Percentiles rank a stretch among this genome's conserved stretches.
These are phyloP conservation scores for Gallinago nigripennis DNA, from an alignment of 2,797 vertebrate species.

Conservation along the genomic window DNA sequence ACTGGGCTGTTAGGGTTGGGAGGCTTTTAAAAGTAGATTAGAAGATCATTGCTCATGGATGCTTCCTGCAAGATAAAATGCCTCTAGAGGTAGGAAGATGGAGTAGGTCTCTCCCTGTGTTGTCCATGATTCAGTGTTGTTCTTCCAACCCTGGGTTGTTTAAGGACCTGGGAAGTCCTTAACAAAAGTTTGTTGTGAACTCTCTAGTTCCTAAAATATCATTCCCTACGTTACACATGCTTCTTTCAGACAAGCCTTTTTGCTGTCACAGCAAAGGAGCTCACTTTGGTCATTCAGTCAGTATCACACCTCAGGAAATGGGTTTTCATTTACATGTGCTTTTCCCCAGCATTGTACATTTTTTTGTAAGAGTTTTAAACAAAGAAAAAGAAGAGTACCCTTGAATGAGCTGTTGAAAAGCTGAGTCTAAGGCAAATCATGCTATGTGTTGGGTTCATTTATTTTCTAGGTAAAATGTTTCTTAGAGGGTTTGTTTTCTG, in stretches of 20 bases:
- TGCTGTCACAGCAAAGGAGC: neutral
- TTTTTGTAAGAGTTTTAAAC: neutral
- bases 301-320: neutral
- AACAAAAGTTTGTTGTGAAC: neutral
- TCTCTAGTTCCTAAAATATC: neutral
- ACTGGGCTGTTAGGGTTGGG: neutral
- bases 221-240: neutral
- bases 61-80: neutral
- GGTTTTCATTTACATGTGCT: neutral
- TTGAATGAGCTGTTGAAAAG: neutral
- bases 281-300: neutral
- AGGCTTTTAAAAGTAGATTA: neutral
- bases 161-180: neutral
- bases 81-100: neutral
- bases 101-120: neutral
- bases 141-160: neutral
- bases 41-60: neutral
- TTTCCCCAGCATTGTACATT: neutral
- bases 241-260: neutral
- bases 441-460: neutral
- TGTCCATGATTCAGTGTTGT: neutral
- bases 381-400: neutral
- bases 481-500: conserved; percentile 29
- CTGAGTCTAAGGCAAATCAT: conserved; percentile 10
- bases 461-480: conserved; percentile 40